Conservation (phyloP, 30 jellyfish, hydroid and myxozoan genomes). For the Pseudorhiza aurosa region DNA sequence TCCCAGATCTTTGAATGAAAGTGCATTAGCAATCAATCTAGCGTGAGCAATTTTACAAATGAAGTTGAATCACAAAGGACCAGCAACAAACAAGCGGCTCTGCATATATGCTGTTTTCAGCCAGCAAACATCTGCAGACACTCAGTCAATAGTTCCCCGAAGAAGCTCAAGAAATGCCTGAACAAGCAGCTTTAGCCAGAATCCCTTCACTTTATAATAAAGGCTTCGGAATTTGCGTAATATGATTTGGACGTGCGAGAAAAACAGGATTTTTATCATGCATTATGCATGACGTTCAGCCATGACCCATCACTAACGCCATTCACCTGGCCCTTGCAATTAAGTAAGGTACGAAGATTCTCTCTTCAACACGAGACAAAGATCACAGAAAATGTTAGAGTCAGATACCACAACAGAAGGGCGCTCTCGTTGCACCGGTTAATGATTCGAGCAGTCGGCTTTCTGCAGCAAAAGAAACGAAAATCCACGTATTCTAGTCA, state of each 20-base stretch:
- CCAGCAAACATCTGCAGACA: conserved; percentile 7
- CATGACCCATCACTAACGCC: conserved; percentile 6
- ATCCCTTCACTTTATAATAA: conserved; percentile 16
- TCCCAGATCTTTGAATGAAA: not conserved
- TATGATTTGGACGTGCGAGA: conserved; percentile 34
- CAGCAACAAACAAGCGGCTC: conserved; percentile 11
- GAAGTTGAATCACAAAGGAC: not conserved
- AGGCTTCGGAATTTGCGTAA: conserved; percentile 12
- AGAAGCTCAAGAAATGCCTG: not conserved
- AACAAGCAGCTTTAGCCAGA: not conserved
- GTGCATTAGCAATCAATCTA: conserved; percentile 2
- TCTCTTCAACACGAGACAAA: not conserved
- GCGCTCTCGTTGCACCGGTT: not conserved
- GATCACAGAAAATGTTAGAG: not conserved
- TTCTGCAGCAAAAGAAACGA: not conserved
- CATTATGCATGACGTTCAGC: conserved; percentile 4
- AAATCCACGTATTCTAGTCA: not conserved
- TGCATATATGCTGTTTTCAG: not conserved
- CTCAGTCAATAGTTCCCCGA: not conserved
- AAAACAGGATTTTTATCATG: conserved; percentile 38
- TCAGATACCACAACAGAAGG: not conserved
- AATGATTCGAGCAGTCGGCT: not conserved
- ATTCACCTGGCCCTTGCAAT: conserved; percentile 10
- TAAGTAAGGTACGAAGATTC: not conserved
- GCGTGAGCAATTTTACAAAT: not conserved